A percentile compares a stretch with the other conserved stretches of the same genome.
These are phyloP conservation scores for Palythoa caribaeorum DNA, from an alignment of 92 coral and sea anemone species.

Conservation along the genomic window DNA sequence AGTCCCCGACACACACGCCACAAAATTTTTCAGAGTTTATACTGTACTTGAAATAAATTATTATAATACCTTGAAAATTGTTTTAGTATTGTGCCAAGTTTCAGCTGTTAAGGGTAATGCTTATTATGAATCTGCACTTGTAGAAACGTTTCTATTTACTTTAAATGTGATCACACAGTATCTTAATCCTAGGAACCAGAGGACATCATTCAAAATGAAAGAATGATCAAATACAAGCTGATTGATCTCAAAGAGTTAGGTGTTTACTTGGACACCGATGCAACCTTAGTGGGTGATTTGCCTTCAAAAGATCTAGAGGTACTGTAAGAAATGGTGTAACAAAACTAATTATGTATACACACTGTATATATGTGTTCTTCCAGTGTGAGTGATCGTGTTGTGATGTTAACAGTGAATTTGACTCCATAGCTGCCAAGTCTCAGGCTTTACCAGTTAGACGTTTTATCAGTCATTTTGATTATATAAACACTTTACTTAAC, in stretches of 20 bases:
- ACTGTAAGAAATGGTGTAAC: constrained; percentile 40
- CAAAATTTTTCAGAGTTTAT: too few relatives aligned
- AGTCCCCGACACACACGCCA: too few relatives aligned
- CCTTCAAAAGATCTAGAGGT: constrained; percentile 90
- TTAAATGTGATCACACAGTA: neutral
- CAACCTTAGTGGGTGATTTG: constrained; percentile 90
- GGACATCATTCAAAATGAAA: constrained; percentile 87
- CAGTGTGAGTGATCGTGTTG: neutral
- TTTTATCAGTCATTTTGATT: too few relatives aligned
- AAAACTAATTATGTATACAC: too few relatives aligned
- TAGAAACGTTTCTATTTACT: neutral
- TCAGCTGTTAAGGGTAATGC: neutral
- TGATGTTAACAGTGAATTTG: neutral
- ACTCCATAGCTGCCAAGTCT: too few relatives aligned
- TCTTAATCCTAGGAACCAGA: constrained; percentile 68
- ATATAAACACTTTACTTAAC: too few relatives aligned
- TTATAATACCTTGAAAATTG: neutral
- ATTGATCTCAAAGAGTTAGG: constrained; percentile 94
- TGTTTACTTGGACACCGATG: constrained; percentile 95
- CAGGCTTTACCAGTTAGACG: too few relatives aligned
- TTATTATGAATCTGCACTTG: too few relatives aligned
- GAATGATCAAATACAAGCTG: constrained; percentile 85
- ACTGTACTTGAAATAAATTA: too few relatives aligned
- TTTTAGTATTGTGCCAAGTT: neutral
- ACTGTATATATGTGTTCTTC: too few relatives aligned